Evolutionary conservation across 1,140 invertebrate species (phyloP), one percentile per base, ranked within the genome.

Genomic region (Drosophila ambigua): DNA sequence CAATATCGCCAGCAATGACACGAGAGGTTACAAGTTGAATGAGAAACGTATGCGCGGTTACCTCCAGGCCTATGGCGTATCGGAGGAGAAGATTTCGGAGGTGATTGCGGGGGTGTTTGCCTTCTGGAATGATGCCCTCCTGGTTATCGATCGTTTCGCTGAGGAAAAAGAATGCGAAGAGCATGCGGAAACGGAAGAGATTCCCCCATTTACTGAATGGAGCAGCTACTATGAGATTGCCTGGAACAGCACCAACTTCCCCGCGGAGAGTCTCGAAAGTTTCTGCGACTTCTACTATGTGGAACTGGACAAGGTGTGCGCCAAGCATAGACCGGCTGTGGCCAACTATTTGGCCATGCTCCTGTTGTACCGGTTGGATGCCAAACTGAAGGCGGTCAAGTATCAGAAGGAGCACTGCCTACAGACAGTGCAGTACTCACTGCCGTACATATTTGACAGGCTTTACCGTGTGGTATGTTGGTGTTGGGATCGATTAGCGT

Each of bases 361-460:
- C 44, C 52, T 91, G 2, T 58, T 91, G 0, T 90, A 88, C 51
- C 54, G 52, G 0, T 75, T 91, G 79, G 90, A 91, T 49, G 52
- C 75, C 28, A 77, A 69, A 5, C 28, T 91, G 2, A 79, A 82
- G 57, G 51, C 49, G 1, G 39, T 5, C 3, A 67, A 67, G 4
- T 81, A 72, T 91, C 49, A 94, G 94, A 78, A 65, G 5, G 90
- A 91, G 11, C n/a, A 71, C 26, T 91, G 90, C 11, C 49, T 61
- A n/a, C 16, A 84, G 8, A 46, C 6, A 9, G 24, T 90, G 0
- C 65, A 79, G 24, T 28, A 16, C 15, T 35, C 75, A 5, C 6
- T 90, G 48, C 39, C 51, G 2, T 63, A 59, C 58, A 39, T 91
- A 2, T 15, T 91, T 5, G 78, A 81, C 43, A 76, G 73, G 41